Percentiles rank a stretch among this genome's conserved stretches.
phyloP scores from a whole-genome alignment of 2,888 invertebrate genomes.

The Mesorhabditis spiculigera region DNA sequence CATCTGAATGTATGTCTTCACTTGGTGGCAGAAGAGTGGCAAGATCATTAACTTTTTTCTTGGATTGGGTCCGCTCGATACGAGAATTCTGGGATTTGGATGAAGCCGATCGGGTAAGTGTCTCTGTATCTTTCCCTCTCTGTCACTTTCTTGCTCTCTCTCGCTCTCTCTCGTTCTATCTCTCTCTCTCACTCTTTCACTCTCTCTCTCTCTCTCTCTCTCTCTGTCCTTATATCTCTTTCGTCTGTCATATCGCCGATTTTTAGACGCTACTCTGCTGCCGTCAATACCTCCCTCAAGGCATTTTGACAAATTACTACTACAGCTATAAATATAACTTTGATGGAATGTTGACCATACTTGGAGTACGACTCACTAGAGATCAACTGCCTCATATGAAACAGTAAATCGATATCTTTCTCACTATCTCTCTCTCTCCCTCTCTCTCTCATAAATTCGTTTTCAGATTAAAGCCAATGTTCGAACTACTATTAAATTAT shows the following conservation, averaged over 20 bases:
- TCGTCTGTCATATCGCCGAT: background rate
- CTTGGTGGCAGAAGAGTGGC: background rate
- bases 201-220: no score
- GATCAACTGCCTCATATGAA: background rate
- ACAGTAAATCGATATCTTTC: background rate
- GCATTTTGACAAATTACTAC: background rate
- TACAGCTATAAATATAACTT: background rate
- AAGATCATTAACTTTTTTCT: background rate
- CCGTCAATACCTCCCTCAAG: conserved; percentile 4
- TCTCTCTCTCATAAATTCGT: no score
- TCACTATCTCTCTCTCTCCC: background rate
- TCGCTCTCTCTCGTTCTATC: no score
- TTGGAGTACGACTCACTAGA: background rate
- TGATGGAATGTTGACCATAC: conserved; percentile 1
- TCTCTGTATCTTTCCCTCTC: no score
- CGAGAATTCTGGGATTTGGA: background rate
- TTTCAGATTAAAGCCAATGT: background rate
- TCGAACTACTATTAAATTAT: background rate
- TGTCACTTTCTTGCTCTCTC: no score
- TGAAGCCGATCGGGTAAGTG: background rate
- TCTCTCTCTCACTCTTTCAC: no score
- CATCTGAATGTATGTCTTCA: no score
- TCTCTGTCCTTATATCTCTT: no score
- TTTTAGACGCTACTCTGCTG: conserved; percentile 2
- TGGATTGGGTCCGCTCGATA: background rate